Evolutionary conservation across 2,113 vertebrate genomes (phyloP).

Genomic region (Podarcis cretensis): DNA sequence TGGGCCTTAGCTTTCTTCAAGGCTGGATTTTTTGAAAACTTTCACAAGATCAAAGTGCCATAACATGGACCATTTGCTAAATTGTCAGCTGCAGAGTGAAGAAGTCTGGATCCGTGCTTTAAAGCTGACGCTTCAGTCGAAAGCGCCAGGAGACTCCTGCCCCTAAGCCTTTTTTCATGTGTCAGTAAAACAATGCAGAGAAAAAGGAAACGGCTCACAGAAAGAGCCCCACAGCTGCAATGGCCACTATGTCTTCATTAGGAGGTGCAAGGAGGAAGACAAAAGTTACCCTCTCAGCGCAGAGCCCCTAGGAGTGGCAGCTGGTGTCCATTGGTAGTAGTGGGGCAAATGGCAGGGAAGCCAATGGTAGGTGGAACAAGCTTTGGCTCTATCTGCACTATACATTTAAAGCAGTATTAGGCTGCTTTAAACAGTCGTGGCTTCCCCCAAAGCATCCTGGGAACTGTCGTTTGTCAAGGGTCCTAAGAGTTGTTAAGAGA

Average conservation of each 20-base stretch:
- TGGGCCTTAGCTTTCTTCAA: slow-evolving; percentile 77
- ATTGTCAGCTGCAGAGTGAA: slow-evolving; percentile 78
- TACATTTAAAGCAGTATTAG: too few relatives aligned
- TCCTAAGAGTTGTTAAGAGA: too few relatives aligned
- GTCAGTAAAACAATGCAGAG: slow-evolving; percentile 72
- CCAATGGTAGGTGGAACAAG: too few relatives aligned
- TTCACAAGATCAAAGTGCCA: slow-evolving; percentile 82
- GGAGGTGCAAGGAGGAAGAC: slow-evolving; percentile 45
- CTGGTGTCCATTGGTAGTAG: too few relatives aligned
- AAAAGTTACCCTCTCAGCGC: slow-evolving; percentile 21
- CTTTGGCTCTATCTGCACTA: too few relatives aligned
- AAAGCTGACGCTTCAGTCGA: slow-evolving; percentile 68
- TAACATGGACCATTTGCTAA: slow-evolving; percentile 80
- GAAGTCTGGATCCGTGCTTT: slow-evolving; percentile 68
- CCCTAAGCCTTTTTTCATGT: slow-evolving; percentile 71
- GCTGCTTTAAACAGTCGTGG: too few relatives aligned
- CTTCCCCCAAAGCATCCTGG: too few relatives aligned
- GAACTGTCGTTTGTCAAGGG: too few relatives aligned
- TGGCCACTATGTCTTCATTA: slow-evolving; percentile 65
- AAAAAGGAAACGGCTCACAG: slow-evolving; percentile 60
- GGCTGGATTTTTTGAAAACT: slow-evolving; percentile 81
- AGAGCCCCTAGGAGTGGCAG: neutral
- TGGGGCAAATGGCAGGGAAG: too few relatives aligned
- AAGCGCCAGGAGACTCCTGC: slow-evolving; percentile 59
- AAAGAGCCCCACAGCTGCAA: slow-evolving; percentile 38